These are phyloP conservation scores for Brachionus rotundiformis DNA, from an alignment of 1,140 invertebrate genomes.

Conservation along the genomic window DNA sequence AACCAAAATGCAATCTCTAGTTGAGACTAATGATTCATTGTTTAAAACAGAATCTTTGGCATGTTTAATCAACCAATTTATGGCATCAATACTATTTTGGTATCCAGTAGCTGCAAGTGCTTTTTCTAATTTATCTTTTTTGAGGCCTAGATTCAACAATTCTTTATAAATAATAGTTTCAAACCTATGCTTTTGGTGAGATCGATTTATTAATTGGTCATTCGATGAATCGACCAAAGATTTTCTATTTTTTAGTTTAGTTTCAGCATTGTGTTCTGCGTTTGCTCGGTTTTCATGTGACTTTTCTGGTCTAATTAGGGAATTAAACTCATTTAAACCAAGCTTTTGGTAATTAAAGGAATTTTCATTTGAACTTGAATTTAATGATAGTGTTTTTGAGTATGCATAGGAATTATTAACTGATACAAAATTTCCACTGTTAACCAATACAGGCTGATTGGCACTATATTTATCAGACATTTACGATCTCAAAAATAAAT, in stretches of 20 bases:
- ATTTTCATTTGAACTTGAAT: neutral
- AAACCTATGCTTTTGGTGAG: neutral
- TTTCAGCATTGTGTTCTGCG: neutral
- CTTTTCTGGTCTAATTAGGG: neutral
- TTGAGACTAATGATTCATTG: constrained; percentile 2
- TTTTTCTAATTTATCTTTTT: constrained; percentile 31
- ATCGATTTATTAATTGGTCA: neutral
- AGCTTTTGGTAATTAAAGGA: neutral
- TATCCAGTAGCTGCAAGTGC: constrained; percentile 31
- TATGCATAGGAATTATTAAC: neutral
- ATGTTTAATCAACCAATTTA: constrained; percentile 41
- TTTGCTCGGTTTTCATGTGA: neutral
- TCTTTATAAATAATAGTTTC: neutral
- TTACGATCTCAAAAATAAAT: neutral
- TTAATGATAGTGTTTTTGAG: constrained; percentile 1
- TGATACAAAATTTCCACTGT: neutral
- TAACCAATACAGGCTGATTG: neutral
- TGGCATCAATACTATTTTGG: constrained; percentile 37
- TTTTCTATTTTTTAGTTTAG: neutral
- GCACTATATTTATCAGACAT: neutral
- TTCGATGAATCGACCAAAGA: neutral
- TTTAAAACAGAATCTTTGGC: constrained; percentile 40
- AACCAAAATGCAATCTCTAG: constrained; percentile 37
- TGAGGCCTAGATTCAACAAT: neutral
- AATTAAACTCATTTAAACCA: constrained; percentile 14